phyloP scores from a whole-genome alignment of 2,888 invertebrate species.

The Bimastos eiseni region DNA sequence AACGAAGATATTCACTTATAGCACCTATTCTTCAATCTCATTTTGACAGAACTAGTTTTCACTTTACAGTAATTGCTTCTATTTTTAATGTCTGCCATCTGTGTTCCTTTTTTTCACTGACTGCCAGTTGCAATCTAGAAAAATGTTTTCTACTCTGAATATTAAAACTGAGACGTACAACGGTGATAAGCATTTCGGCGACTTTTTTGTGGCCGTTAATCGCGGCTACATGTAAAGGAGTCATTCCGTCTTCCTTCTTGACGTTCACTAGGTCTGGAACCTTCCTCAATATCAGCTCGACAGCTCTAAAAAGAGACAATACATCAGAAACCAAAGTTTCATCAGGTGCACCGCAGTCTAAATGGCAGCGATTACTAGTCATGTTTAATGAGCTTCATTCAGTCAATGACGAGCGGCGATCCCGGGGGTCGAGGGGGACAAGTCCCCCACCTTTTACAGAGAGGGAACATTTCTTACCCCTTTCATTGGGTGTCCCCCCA shows the following conservation, averaged over 20 bases:
- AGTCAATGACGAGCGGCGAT: too few relatives aligned
- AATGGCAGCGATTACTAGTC: background rate
- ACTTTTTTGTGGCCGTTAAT: conserved; percentile 14
- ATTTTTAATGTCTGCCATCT: background rate
- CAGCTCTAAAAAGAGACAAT: background rate
- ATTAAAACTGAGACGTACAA: background rate
- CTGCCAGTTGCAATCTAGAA: background rate
- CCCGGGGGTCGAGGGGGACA: too few relatives aligned
- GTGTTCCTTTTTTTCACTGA: background rate
- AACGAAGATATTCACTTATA: background rate
- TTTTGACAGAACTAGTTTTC: background rate
- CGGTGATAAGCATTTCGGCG: background rate
- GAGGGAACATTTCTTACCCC: too few relatives aligned
- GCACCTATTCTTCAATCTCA: background rate
- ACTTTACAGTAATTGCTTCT: background rate
- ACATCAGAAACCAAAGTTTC: background rate
- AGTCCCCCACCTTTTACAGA: too few relatives aligned
- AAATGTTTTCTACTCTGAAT: background rate
- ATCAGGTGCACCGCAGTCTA: background rate
- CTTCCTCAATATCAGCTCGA: background rate
- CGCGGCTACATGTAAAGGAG: background rate
- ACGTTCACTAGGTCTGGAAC: background rate
- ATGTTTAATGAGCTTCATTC: background rate
- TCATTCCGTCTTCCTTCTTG: conserved; percentile 15
- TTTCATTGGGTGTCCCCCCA: too few relatives aligned